phyloP scores from a whole-genome alignment of 2,797 vertebrate genomes.

The Danio tinwini region DNA sequence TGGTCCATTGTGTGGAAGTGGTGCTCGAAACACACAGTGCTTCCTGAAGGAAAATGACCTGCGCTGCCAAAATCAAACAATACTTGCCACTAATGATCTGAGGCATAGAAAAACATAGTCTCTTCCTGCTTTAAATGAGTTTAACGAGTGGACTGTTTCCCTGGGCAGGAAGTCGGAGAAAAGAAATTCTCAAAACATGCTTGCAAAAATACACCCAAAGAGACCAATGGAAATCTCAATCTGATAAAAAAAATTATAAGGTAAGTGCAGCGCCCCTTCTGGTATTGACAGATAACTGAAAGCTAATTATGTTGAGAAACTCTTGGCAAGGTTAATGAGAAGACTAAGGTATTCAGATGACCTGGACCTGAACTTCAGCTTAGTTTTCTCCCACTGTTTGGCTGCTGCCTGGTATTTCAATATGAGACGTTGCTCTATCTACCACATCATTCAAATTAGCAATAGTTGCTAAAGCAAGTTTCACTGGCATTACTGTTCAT shows the following conservation, averaged over 20 bases:
- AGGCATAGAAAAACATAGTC: constrained; percentile 76
- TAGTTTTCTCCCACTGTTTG: constrained; percentile 3
- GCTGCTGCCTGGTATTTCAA: neutral
- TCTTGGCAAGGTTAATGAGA: constrained; percentile 13
- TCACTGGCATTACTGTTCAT: neutral
- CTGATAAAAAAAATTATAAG: neutral
- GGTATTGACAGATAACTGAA: constrained; percentile 1
- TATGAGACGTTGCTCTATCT: neutral
- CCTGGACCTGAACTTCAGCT: constrained; percentile 36
- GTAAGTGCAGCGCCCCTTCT: neutral
- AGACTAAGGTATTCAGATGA: constrained; percentile 22
- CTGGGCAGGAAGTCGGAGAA: constrained; percentile 74
- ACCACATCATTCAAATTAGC: neutral
- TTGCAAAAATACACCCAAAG: constrained; percentile 64
- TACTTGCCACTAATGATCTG: constrained; percentile 77
- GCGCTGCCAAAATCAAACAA: constrained; percentile 83
- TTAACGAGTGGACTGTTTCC: constrained; percentile 73
- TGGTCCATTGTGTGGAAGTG: constrained; percentile 77
- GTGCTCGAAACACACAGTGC: constrained; percentile 66
- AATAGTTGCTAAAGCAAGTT: neutral
- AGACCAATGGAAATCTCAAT: constrained; percentile 52
- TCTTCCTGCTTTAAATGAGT: constrained; percentile 75
- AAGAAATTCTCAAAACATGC: constrained; percentile 67
- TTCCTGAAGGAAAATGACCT: constrained; percentile 85
- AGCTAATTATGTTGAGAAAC: constrained; percentile 31